Evolutionary conservation across 1,140 invertebrate genomes (phyloP), one percentile per base, ranked within the genome.

Genomic region (Archegozetes longisetosus): DNA sequence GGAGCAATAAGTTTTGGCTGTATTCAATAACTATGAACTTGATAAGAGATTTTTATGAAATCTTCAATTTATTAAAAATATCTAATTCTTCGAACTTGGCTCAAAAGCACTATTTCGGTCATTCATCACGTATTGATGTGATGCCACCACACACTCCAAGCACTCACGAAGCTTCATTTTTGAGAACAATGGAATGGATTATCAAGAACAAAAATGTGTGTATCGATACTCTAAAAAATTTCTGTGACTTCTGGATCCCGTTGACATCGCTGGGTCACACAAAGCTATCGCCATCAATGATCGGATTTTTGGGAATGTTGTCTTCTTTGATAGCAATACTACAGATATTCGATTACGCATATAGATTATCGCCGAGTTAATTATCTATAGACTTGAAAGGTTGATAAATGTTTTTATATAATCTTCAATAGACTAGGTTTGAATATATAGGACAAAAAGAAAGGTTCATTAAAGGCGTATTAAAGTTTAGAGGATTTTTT

Each of bases 161-260:
- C 17, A 9, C 32, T 9, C 17, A 6, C 6, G 17, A 40, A 40
- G 32, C 32, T 40, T 17, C 6, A 40, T 40, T 9, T 40, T 17
- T 40, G 6, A 40, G 17, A 40, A 40, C 17, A 40, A 40, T 40
- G 6, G 32, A 40, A 40, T 40, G 32, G 32, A 40, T 40, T 40
- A 40, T 47, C 13, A 48, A 20, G 14, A 81, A 84, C 66, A 80
- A 78, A 67, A 78, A 80, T 68, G 72, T 90, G 3, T 73, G 84
- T 60, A 75, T 89, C 52, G 87, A 91, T 71, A 83, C 83, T 2
- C 63, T 86, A 2, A 90, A 88, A 69, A 90, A 91, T 77, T 70
- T 76, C n/a, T 86, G 84, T 75, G 88, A 92, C 71, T 67, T 90
- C 29, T 83, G 87, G 58, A 83, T 92, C 67, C 87, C 87, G 1